These are phyloP conservation scores for Aptenodytes patagonicus DNA, from an alignment of 2,113 vertebrate species.

Conservation along the genomic window DNA sequence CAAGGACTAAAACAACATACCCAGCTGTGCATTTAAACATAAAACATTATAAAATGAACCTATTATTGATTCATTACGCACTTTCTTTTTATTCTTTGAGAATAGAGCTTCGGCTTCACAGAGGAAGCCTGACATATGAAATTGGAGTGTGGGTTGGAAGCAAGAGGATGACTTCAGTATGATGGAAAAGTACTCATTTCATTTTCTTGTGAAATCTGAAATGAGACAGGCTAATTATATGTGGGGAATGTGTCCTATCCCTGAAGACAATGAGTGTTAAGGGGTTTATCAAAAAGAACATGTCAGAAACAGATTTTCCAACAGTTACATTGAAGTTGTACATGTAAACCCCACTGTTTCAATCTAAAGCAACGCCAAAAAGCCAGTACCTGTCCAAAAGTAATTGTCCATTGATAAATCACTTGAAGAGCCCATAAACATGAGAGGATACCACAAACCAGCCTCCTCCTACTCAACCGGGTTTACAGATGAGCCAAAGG, in stretches of 20 bases:
- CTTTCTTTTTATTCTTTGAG: not conserved
- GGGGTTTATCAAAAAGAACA: constrained; percentile 13
- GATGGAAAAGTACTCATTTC: constrained; percentile 63
- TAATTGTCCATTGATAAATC: not conserved
- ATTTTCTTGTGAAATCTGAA: constrained; percentile 29
- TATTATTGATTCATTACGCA: not conserved
- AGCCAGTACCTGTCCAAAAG: not conserved
- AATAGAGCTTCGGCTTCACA: not conserved
- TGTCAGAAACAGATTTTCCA: constrained; percentile 39
- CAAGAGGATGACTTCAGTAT: constrained; percentile 19
- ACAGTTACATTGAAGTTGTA: not conserved
- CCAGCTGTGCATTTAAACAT: not conserved
- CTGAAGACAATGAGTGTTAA: constrained; percentile 23
- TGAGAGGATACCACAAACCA: not conserved
- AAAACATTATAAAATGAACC: not conserved
- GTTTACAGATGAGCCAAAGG: not conserved
- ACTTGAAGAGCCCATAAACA: not conserved
- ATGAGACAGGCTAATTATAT: constrained; percentile 61
- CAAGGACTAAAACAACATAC: not conserved
- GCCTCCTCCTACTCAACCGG: not conserved
- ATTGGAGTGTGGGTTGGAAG: constrained; percentile 59
- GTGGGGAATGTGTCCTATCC: not conserved
- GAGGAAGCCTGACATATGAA: constrained; percentile 31
- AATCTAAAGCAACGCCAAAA: not conserved
- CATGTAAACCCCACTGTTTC: not conserved